A percentile compares a stretch with the other conserved stretches of the same genome.
phyloP scores from a whole-genome alignment of 2,113 vertebrate genomes.

The Girardinichthys multiradiatus region DNA sequence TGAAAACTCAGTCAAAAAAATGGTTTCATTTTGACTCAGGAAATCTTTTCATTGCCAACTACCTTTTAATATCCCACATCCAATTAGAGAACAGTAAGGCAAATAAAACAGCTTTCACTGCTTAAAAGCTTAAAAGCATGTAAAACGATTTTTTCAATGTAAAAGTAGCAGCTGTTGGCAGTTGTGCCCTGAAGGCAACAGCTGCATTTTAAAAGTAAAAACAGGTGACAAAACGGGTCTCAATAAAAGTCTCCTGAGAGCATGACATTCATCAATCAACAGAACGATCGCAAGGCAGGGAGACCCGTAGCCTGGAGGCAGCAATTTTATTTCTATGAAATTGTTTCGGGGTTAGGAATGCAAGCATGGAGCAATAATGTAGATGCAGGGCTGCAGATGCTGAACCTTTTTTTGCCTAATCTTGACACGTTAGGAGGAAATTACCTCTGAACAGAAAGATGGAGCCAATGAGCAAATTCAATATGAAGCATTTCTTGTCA shows the following conservation, averaged over 20 bases:
- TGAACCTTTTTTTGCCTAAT: background rate
- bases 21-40: background rate
- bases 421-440: background rate
- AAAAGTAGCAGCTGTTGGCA: conserved; percentile 50
- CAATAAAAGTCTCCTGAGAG: background rate
- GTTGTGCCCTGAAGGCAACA: conserved; percentile 33
- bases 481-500: background rate
- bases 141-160: background rate
- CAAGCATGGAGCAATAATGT: conserved; percentile 7
- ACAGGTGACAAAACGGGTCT: conserved; percentile 20
- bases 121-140: background rate
- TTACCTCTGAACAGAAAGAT: background rate
- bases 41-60: background rate
- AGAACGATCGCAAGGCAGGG: background rate
- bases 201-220: conserved; percentile 33
- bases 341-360: conserved; percentile 35
- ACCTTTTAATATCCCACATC: background rate
- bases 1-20: too few species aligned
- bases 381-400: background rate
- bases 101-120: too few species aligned
- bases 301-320: conserved; percentile 13
- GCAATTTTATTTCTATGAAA: conserved; percentile 2
- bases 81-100: background rate
- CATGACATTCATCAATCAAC: conserved; percentile 36
- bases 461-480: background rate